Conservation (phyloP, 2,113 vertebrate genomes). For the human region GRCh38 chr2:104677501-104678000, state of each 20-base stretch:
- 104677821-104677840: neutral
- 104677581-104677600: neutral
- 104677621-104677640: neutral
- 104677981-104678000: neutral
- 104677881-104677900: neutral
- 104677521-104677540: neutral
- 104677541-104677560: neutral
- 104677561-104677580: neutral
- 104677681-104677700: neutral
- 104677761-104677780: neutral
- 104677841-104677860: neutral
- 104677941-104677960: neutral
- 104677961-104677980: neutral
- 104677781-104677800: neutral
- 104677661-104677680: neutral
- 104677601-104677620: neutral
- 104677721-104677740: neutral
- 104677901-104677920: neutral
- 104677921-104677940: neutral
- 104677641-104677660: neutral
- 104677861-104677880: neutral
- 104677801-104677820: neutral
- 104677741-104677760: too few species aligned
- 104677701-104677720: neutral
- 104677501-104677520: neutral